phyloP scores from a whole-genome alignment of 2,888 invertebrate species.

The Pristionchus exspectatus region DNA sequence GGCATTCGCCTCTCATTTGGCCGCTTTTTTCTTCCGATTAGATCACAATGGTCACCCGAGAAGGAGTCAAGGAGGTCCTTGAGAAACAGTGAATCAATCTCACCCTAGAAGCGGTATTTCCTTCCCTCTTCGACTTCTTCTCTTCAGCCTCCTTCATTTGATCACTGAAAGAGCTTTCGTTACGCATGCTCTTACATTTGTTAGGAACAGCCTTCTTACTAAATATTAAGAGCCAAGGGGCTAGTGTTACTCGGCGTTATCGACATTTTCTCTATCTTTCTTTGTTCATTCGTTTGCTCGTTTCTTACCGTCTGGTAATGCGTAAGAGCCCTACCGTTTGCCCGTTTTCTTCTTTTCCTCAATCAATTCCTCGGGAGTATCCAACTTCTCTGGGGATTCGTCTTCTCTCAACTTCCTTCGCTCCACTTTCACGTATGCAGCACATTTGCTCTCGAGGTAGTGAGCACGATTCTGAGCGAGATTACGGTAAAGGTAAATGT shows the following conservation, averaged over 20 bases:
- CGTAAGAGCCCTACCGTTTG: neutral
- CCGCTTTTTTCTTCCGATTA: neutral
- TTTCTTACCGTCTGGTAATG: no score
- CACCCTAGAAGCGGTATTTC: neutral
- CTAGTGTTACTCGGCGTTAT: no score
- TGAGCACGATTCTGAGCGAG: neutral
- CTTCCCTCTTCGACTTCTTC: constrained; percentile 36
- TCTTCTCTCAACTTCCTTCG: constrained; percentile 37
- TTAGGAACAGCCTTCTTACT: no score
- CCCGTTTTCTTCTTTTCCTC: constrained; percentile 25
- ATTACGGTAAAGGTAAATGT: no score
- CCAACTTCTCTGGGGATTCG: constrained; percentile 52
- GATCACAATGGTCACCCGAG: no score
- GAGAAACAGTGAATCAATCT: neutral
- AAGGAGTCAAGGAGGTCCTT: no score
- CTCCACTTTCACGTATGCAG: constrained; percentile 2
- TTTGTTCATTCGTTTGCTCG: no score
- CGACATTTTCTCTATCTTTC: no score
- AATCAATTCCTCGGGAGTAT: constrained; percentile 44
- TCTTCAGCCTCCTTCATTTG: neutral
- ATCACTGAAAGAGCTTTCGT: neutral
- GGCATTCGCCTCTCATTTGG: no score
- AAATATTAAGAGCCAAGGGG: no score
- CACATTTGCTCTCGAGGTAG: constrained; percentile 20
- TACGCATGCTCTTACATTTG: no score